Base-by-base conservation (phyloP, 2,888 invertebrate species). In the Tyria jacobaeae region DNA sequence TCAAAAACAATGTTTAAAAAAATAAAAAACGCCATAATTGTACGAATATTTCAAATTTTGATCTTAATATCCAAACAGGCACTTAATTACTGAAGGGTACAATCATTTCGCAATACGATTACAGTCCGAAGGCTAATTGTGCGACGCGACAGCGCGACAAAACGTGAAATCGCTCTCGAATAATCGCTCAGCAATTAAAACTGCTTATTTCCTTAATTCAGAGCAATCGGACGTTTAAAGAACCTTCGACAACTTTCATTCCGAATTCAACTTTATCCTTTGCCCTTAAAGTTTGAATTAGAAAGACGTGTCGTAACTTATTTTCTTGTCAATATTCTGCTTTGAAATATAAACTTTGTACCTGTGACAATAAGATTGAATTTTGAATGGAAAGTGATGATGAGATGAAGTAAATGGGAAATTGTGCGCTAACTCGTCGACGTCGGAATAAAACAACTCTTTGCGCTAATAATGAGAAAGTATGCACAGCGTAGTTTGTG, bases 171-270 rank as follows among this genome's bases (percentile, higher is more conserved):
- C 85, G 87, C 83, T 88, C 81, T 84, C 82, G 76, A 88, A 87
- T 91, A 89, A 91, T 91, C 91, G 86, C 78, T 79, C 68, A 78
- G 84, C 90, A 92, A 92, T 92, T 92, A 92, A 89, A 89, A 85
- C 85, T 87, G 90, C 92, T 92, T 92, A 92, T 91, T 92, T 92
- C 92, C 92, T 88, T 92, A 89, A 92, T 92, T 90, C 86, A 74
- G 79, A 81, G 85, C 91, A 89, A 91, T 89, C 89, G 85, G 82
- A 76, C 81, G 83, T 80, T 82, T 89, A 86, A 86, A 87, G 79
- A 87, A 77, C 81, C 81, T 87, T 83, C 60, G 62, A 78, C 75
- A 67, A 27, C 17, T 9, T 17, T 9, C 68, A 75, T 3, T 50
- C 57, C 21, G 81, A 75, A 72, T 56, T 35, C 61, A 25, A 67